These are phyloP conservation scores for Rhopalosiphum padi DNA, from an alignment of 1,140 invertebrate genomes.

Conservation along the genomic window DNA sequence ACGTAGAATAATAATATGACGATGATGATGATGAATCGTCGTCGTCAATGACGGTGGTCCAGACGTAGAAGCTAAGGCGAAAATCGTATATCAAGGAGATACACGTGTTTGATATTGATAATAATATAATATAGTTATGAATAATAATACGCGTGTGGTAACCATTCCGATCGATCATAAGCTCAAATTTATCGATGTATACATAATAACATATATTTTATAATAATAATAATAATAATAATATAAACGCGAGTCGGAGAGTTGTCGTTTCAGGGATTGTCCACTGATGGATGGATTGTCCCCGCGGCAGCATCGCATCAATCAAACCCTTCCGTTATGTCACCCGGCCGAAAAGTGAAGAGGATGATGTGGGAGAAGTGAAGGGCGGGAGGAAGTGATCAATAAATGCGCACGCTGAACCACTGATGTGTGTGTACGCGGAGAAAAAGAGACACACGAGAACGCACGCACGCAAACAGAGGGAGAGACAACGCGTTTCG, in stretches of 20 bases:
- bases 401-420: conserved; percentile 41
- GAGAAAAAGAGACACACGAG: neutral
- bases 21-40: conserved; percentile 14
- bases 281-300: conserved; percentile 35
- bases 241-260: neutral
- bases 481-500: neutral
- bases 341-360: neutral
- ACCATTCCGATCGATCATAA: neutral
- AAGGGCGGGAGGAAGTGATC: neutral
- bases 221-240: too few species aligned
- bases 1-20: neutral
- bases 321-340: conserved; percentile 30
- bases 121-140: neutral
- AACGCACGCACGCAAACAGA: neutral
- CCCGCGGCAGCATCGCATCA: conserved; percentile 17
- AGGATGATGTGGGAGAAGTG: too few species aligned
- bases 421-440: neutral
- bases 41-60: neutral
- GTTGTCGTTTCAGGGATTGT: neutral
- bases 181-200: neutral
- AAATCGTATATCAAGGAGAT: neutral
- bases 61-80: neutral
- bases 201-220: neutral
- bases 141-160: neutral
- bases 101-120: neutral